A percentile compares a stretch with the other conserved stretches of the same genome.
These are phyloP conservation scores for Podargus strigoides DNA, from an alignment of 2,797 vertebrate genomes.

Conservation along the genomic window DNA sequence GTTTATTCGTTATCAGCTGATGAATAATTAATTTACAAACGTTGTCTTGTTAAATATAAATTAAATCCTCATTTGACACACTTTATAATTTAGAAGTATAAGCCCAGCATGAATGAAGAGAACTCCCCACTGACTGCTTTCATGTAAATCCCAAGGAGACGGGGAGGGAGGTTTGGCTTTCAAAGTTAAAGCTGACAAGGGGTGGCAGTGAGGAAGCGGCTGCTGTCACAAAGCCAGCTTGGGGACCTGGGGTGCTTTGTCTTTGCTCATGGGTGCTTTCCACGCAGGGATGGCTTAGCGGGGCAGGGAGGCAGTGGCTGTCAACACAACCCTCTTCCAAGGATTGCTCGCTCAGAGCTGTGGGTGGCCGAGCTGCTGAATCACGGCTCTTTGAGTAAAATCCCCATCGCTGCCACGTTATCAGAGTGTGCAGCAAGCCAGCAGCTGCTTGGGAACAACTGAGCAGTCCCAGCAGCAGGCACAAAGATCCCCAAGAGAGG, in stretches of 20 bases:
- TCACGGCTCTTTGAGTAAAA: background rate
- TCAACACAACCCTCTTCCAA: background rate
- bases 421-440: background rate
- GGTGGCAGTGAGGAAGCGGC: background rate
- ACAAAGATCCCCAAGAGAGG: background rate
- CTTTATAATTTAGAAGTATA: slow-evolving; percentile 35
- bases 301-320: background rate
- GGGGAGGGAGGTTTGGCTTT: background rate
- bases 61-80: slow-evolving; percentile 62
- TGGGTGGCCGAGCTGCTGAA: background rate
- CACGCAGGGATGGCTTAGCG: accelerated
- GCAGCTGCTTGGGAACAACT: background rate
- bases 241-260: background rate
- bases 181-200: background rate
- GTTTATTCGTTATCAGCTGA: slow-evolving; percentile 47
- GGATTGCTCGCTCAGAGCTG: background rate
- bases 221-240: background rate
- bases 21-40: slow-evolving; percentile 64
- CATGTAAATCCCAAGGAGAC: background rate
- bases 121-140: slow-evolving; percentile 16
- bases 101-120: slow-evolving; percentile 27
- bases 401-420: accelerated
- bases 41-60: slow-evolving; percentile 63
- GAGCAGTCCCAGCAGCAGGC: background rate
- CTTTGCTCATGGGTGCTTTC: background rate